Evolutionary conservation across 2,113 vertebrate species (phyloP), one percentile per base, ranked within the genome.

Genomic region (Seriola quinqueradiata): DNA sequence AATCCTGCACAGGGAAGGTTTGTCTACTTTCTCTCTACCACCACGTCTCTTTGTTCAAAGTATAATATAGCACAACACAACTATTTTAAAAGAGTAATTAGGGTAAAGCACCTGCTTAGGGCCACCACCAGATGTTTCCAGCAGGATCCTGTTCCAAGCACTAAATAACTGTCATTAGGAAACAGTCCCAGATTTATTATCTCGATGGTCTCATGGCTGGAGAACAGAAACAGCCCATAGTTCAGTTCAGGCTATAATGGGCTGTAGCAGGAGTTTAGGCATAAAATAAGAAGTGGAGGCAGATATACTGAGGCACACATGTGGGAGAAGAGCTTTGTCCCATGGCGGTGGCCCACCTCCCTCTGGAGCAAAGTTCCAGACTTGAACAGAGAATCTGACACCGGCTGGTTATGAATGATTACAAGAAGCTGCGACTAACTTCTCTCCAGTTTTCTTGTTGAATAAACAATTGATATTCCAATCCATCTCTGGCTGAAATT

Each of bases 51-150:
- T 70, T 72, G 60, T 81, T 71, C 25, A 48, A 72, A 63, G 64
- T 57, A 61, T 28, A 65, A 63, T 71, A 66, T 1, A 42, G 50
- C 38, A 46, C 76, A 69, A 60, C 25, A 46, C 25, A 67, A 46
- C 58, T 71, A 7, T 64, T 86, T 63, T 42, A 28, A 28, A 78
- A 71, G 11, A 23, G 46, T 76, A 75, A 90, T 83, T 80, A 44
- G n/a, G 42, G 19, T n/a, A 59, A 77, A 80, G 68, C 88, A 87
- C 77, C 82, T 85, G 86, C 82, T 70, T 57, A 12, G 55, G 78
- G 70, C 60, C 25, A 17, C 57, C 36, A 32, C 4, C 80, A 83
- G 85, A 81, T 75, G 75, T 87, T 89, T 88, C 23, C 75, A 73
- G 66, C 57, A 42, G 61, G 59, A 64, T 70, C 59, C 61, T 5